Conservation (phyloP, 2,888 invertebrate species). For the Eupithecia vulgata region DNA sequence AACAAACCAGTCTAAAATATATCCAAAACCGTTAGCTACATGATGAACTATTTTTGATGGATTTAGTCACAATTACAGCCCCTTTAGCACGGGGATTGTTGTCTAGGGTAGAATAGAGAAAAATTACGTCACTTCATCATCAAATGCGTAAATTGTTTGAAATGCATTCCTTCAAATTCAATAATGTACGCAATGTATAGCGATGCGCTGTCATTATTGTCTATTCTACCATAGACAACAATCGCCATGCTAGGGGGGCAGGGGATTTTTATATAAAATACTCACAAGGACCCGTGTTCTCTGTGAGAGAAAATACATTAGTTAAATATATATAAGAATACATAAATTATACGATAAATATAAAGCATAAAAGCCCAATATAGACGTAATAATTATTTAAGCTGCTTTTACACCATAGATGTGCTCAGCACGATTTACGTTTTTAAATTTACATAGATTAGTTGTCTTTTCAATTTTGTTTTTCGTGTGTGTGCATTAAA, state of each 20-base stretch:
- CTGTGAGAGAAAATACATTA: constrained; percentile 77
- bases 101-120: no score
- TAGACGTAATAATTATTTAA: constrained; percentile 14
- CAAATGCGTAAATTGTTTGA: no score
- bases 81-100: no score
- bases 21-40: constrained; percentile 7
- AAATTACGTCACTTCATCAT: no score
- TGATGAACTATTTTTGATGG: constrained; percentile 38
- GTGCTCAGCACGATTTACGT: not conserved
- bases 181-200: no score
- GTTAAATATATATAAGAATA: constrained; percentile 51
- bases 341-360: constrained; percentile 20
- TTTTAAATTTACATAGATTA: not conserved
- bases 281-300: constrained; percentile 82
- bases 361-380: constrained; percentile 29
- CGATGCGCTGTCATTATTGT: no score
- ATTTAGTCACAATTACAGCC: constrained; percentile 56
- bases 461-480: not conserved
- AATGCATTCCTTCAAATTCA: no score
- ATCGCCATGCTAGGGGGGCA: no score
- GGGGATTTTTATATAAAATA: constrained; percentile 52
- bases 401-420: not conserved
- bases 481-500: constrained; percentile 16
- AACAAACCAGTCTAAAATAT: not conserved
- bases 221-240: no score